phyloP scores from a whole-genome alignment of 2,113 vertebrate species.

The Machaerirhynchus nigripectus region DNA sequence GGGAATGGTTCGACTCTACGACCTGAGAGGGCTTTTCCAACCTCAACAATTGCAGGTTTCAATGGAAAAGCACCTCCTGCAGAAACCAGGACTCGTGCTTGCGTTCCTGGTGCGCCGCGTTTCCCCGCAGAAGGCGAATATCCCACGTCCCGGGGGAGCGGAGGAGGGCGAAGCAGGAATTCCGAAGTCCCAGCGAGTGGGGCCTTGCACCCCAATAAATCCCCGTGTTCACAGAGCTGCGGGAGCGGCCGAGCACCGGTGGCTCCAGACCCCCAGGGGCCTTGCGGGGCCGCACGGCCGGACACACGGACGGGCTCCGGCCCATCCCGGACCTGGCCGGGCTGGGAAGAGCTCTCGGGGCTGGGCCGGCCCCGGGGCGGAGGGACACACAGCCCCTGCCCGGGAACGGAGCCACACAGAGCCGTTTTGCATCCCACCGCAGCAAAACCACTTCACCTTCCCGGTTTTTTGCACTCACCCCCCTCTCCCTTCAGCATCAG shows the following conservation, averaged over 20 bases:
- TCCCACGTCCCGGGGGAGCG: fast-evolving
- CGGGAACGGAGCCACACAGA: not conserved
- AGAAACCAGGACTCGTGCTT: not conserved
- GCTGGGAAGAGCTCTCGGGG: not conserved
- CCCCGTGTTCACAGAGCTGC: fast-evolving
- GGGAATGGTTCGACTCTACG: not conserved
- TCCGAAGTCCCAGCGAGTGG: not conserved
- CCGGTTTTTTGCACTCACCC: not conserved
- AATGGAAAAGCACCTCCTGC: not conserved
- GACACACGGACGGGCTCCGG: not conserved
- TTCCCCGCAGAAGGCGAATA: fast-evolving
- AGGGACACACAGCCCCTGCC: not conserved
- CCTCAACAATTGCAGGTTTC: not conserved
- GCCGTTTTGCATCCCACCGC: not conserved
- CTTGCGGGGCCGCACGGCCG: not conserved
- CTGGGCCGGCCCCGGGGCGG: not conserved
- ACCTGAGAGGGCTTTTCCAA: not conserved
- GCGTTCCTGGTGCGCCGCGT: fast-evolving
- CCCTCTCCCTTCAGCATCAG: not conserved
- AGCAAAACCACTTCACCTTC: not conserved
- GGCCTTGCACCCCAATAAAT: not conserved
- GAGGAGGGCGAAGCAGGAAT: not conserved
- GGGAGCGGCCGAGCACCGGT: not conserved
- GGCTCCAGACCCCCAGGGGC: no score
- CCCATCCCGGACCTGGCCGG: not conserved